Base-by-base conservation (phyloP, 1,140 invertebrate genomes). In the Cotesia typhae region DNA sequence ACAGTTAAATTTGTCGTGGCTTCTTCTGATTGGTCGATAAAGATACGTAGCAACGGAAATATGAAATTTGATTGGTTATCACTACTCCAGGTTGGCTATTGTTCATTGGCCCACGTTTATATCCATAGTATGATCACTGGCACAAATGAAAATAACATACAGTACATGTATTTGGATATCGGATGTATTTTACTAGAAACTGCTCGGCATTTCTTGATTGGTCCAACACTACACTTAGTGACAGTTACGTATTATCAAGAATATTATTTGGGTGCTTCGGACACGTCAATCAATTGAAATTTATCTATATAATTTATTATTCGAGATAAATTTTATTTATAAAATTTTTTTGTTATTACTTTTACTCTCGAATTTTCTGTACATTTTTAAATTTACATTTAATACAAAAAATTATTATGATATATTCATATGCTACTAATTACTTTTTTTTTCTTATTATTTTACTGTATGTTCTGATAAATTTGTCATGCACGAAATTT, bases 51-150 rank as follows among this genome's bases (percentile, higher is more conserved):
- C 67, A 82, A 79, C 73, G 77, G 81, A 83, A 84, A 80, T 28
- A 70, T 73, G 12, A 5, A 12, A 10, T 47, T 41, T 75, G 61
- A 84, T 88, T 87, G 82, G 83, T 72, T 59, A 55, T 67, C 9
- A 10, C 35, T n/a, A 10, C 77, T 72, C 80, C 81, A 87, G 87
- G 87, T 87, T 90, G 88, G 86, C 88, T 72, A 10, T 12, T 61
- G 65, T 10, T 73, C 57, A 89, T 89, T 89, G 89, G 89, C 85
- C 87, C 89, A 90, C 88, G 88, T 89, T 74, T 74, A 72, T 65
- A 60, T 28, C 37, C 4, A 14, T 51, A 57, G 7, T 59, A 70
- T 47, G 10, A 9, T 47, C 6, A 9, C 6, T 47, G 10, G 10
- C 41, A 47, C 5, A 47, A 47, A 47, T 47, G 41, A 47, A 47